These are phyloP conservation scores for Crotalus tigris DNA, from an alignment of 2,113 vertebrate species.

Conservation along the genomic window DNA sequence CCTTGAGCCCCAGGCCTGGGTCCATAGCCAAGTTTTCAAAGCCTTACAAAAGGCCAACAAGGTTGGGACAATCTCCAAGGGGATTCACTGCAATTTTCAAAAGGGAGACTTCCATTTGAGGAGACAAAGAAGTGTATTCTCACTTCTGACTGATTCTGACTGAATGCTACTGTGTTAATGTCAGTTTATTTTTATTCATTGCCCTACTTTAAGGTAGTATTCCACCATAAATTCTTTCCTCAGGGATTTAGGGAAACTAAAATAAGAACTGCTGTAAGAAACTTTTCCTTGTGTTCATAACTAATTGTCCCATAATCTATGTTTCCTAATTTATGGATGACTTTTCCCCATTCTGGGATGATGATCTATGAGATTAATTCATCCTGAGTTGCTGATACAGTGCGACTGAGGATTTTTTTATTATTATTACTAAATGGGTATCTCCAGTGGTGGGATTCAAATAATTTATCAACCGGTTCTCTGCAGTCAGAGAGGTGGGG, in stretches of 20 bases:
- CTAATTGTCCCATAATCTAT: constrained; percentile 26
- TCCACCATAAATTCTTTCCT: constrained; percentile 26
- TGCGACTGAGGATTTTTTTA: not conserved
- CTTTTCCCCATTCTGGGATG: not conserved
- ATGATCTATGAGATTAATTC: not conserved
- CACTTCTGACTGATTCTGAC: constrained; percentile 2
- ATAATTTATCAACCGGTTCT: too few relatives aligned
- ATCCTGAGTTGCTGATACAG: not conserved
- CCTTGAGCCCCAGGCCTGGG: not conserved
- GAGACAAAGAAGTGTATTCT: not conserved
- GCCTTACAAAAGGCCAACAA: too few relatives aligned
- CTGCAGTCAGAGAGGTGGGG: too few relatives aligned
- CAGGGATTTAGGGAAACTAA: constrained; percentile 27
- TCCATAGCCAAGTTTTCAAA: not conserved
- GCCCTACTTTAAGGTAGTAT: constrained; percentile 21
- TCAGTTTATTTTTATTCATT: constrained; percentile 27
- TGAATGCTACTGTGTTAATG: constrained; percentile 18
- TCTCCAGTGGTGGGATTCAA: not conserved
- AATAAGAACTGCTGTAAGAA: not conserved
- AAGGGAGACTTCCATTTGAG: not conserved
- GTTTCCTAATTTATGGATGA: not conserved
- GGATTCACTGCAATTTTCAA: not conserved
- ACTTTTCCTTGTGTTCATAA: constrained; percentile 2
- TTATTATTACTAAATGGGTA: not conserved
- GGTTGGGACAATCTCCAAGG: too few relatives aligned